Percentiles rank a stretch among this genome's conserved stretches.
Conservation (phyloP, 1,140 invertebrate genomes). For the Caenorhabditis brenneri region DNA sequence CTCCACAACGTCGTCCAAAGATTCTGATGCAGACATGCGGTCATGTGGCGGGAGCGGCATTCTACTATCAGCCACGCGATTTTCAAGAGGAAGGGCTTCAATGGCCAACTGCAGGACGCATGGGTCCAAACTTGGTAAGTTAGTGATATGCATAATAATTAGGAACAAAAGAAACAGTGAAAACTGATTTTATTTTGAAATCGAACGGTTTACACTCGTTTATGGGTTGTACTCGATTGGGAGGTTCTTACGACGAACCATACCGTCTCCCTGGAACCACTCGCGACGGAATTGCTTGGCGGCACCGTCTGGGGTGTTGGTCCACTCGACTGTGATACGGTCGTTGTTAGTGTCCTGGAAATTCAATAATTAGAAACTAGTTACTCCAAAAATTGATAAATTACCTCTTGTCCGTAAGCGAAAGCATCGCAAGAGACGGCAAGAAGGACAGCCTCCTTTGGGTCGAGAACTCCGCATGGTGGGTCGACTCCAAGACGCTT, state of each 20-base stretch:
- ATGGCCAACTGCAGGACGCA: conserved; percentile 27
- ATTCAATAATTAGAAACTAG: no score
- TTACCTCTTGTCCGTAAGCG: no score
- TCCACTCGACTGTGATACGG: no score
- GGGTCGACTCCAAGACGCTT: no score
- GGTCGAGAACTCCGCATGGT: no score
- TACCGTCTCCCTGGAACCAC: conserved; percentile 58
- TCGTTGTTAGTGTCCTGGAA: no score
- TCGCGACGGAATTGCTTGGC: conserved; percentile 51
- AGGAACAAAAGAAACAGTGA: neutral
- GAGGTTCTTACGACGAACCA: conserved; percentile 56
- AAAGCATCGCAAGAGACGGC: no score
- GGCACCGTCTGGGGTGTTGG: conserved; percentile 52
- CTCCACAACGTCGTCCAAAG: conserved; percentile 56
- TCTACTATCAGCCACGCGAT: conserved; percentile 54
- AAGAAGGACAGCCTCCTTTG: no score
- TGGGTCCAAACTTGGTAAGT: conserved; percentile 45
- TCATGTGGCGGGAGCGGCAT: conserved; percentile 56
- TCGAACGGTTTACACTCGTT: no score
- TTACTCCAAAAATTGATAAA: no score
- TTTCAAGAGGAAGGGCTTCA: neutral
- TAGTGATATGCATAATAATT: no score
- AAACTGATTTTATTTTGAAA: neutral
- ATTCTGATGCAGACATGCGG: conserved; percentile 62
- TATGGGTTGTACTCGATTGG: conserved; percentile 57